These are phyloP conservation scores for Columba guinea DNA, from an alignment of 2,797 vertebrate genomes.

Conservation along the genomic window DNA sequence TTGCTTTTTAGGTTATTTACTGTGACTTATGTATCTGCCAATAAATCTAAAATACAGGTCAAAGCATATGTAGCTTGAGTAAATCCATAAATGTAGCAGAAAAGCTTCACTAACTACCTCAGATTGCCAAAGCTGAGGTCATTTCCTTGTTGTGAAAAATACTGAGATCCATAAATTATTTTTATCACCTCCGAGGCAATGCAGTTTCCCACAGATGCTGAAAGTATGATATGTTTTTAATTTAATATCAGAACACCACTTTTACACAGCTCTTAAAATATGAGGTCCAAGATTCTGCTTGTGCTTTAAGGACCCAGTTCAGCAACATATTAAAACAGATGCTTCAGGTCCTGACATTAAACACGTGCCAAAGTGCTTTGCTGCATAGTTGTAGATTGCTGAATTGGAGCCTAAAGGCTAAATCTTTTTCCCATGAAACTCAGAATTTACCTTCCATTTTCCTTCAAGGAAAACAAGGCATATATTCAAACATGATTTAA, in stretches of 20 bases:
- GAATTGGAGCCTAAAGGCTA: conserved; percentile 6
- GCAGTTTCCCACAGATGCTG: conserved; percentile 76
- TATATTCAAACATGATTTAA: conserved; percentile 12
- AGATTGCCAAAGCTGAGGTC: conserved; percentile 76
- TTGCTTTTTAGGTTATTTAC: conserved; percentile 78
- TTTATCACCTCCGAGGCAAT: conserved; percentile 75
- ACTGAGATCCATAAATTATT: conserved; percentile 76
- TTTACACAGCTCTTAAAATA: conserved; percentile 61
- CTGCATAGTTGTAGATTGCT: conserved; percentile 10
- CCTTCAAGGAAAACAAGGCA: not conserved
- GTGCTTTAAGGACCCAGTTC: conserved; percentile 37
- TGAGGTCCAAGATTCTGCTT: conserved; percentile 23
- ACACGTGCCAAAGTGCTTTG: conserved; percentile 50
- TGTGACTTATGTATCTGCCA: conserved; percentile 79
- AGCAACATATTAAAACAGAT: conserved; percentile 56
- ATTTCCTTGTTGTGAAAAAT: conserved; percentile 79
- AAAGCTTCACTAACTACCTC: conserved; percentile 75
- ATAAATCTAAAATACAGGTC: conserved; percentile 80
- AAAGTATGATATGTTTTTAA: conserved; percentile 56
- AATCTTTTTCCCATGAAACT: not conserved
- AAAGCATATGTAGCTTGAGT: conserved; percentile 77
- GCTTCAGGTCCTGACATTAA: conserved; percentile 41
- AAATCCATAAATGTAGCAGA: conserved; percentile 79
- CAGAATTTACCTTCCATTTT: not conserved
- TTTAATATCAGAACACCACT: conserved; percentile 65